phyloP scores from a whole-genome alignment of 2,797 vertebrate species.

The Clarias fuscus region DNA sequence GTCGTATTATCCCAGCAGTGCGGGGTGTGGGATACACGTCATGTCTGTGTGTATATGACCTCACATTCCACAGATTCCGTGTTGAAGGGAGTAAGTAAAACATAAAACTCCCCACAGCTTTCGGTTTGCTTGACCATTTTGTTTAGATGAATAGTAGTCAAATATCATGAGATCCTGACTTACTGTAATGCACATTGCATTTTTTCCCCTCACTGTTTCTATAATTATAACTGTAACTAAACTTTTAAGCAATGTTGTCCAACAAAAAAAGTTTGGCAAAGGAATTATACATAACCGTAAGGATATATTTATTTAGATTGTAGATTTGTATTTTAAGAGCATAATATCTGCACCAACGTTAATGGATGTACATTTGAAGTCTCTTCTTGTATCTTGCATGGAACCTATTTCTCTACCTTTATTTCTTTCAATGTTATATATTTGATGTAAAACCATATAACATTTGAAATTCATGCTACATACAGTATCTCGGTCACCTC shows the following conservation, averaged over 20 bases:
- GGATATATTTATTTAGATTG: too few species aligned
- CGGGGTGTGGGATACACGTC: constrained; percentile 49
- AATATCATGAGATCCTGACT: too few species aligned
- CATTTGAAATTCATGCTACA: constrained; percentile 24
- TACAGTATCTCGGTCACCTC: constrained; percentile 54
- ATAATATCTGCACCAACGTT: not conserved
- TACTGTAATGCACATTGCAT: too few species aligned
- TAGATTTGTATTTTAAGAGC: not conserved
- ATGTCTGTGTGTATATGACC: constrained; percentile 58
- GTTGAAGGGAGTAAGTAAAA: constrained; percentile 56
- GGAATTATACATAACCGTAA: too few species aligned
- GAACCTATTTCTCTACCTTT: not conserved
- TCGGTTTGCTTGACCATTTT: constrained; percentile 55
- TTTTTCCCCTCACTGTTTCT: too few species aligned
- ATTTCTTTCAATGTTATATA: not conserved
- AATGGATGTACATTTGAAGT: not conserved
- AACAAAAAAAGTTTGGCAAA: too few species aligned
- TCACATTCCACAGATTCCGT: constrained; percentile 65
- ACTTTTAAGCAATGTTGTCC: too few species aligned
- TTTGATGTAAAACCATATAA: not conserved
- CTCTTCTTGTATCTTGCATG: not conserved
- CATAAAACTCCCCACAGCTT: constrained; percentile 52
- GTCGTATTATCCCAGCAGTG: constrained; percentile 13
- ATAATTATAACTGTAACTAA: too few species aligned
- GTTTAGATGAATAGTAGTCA: not conserved